These are phyloP conservation scores for Xestia xanthographa DNA, from an alignment of 2,888 invertebrate genomes.

Conservation along the genomic window DNA sequence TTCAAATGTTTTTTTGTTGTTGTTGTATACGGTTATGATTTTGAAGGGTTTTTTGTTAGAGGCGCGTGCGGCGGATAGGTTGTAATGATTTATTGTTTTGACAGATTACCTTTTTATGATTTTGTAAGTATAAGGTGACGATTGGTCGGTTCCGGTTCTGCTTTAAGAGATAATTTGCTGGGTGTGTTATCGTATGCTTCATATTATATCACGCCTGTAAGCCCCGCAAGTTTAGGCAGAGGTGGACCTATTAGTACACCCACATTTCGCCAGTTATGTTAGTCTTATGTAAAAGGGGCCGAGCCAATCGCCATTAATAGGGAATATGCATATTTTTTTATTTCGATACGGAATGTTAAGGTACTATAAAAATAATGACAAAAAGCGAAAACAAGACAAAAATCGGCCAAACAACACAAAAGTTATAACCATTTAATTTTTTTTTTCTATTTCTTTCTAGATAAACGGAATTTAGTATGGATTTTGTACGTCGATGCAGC, in stretches of 20 bases:
- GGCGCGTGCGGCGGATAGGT: slow-evolving; percentile 19
- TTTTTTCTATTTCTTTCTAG: too few relatives aligned
- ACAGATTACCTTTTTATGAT: neutral
- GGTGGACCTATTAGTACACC: neutral
- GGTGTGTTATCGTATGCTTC: neutral
- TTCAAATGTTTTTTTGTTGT: slow-evolving; percentile 10
- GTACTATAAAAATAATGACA: too few relatives aligned
- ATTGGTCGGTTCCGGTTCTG: slow-evolving; percentile 1
- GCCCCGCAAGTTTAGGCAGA: neutral
- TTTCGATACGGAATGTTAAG: too few relatives aligned
- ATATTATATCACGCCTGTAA: neutral
- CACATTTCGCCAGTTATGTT: too few relatives aligned
- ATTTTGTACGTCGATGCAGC: too few relatives aligned
- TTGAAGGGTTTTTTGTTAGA: neutral
- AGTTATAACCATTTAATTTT: too few relatives aligned
- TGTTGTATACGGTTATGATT: slow-evolving; percentile 21
- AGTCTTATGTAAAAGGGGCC: too few relatives aligned
- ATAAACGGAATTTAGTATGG: too few relatives aligned
- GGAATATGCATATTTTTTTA: too few relatives aligned
- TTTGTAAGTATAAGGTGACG: neutral
- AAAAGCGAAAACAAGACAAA: too few relatives aligned
- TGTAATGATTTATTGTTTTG: slow-evolving; percentile 26
- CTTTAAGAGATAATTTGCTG: neutral
- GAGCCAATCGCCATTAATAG: too few relatives aligned
- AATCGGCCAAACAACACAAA: too few relatives aligned